Base-by-base conservation (phyloP, 1,140 invertebrate genomes). In the Drosophila serrata region DNA sequence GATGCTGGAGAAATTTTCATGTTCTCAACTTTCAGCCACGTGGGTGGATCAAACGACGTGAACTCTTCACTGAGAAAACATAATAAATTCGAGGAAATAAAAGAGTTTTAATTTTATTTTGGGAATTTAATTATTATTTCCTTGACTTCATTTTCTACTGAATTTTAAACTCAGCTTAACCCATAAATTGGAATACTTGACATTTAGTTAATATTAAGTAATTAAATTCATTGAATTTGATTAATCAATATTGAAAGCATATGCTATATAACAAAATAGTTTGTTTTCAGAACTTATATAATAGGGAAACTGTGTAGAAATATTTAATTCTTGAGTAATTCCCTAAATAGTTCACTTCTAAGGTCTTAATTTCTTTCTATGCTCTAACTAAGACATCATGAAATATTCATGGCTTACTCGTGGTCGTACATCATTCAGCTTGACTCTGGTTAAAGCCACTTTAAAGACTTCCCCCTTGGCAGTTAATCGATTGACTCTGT, bases 391-490 rank as follows among this genome's bases (percentile, higher is more conserved):
- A n/a, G 13, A 40, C 51, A 27, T 27, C 43, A 31, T 49, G 60
- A 40, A 59, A 72, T 56, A 70, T 64, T 56, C 29, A 79, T 27
- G 33, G 19, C 39, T 19, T 27, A 22, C 29, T 61, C 31, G 5
- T 24, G 42, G 51, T 37, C 53, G 56, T 59, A 43, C 53, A 60
- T 60, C 53, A 69, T 22, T 48, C 31, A 17, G 9, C 27, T 58
- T 55, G 46, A 77, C 33, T 39, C 43, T 37, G 9, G 40, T 48
- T 65, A 51, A 51, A 35, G 67, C 39, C 53, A 76, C 19, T 58
- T 81, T 79, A 79, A 86, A 75, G 74, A 42, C 61, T 51, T 58
- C 42, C 15, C 15, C 19, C 62, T 67, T 70, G 75, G 75, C 74
- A 69, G 75, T 80, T 76, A 75, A 70, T 84, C 49, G 51, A 75